Evolutionary conservation across 2,888 invertebrate species (phyloP).

Genomic region (Tupiocoris notatus): DNA sequence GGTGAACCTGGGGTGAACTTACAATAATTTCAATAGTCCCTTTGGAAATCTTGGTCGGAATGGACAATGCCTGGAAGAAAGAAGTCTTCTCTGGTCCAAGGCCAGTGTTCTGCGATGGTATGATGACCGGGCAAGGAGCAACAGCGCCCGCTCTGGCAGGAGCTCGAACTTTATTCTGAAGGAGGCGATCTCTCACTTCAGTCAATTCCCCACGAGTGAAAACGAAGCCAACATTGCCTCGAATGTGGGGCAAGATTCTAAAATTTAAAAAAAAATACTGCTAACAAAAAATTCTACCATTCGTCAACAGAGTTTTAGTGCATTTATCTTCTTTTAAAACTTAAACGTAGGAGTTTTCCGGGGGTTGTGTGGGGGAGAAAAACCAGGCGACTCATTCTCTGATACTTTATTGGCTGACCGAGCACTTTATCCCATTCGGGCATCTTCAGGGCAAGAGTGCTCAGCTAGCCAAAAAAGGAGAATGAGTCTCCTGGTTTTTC

Average conservation of each 20-base stretch:
- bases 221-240: conserved; percentile 97
- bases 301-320: too few species aligned
- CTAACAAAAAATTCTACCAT: too few species aligned
- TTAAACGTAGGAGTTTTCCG: too few species aligned
- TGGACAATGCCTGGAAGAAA: conserved; percentile 99
- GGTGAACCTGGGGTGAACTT: conserved; percentile 53
- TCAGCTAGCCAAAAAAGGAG: too few species aligned
- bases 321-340: too few species aligned
- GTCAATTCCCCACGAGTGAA: conserved; percentile 95
- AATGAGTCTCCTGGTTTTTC: too few species aligned
- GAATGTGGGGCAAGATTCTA: conserved; percentile 86
- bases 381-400: too few species aligned
- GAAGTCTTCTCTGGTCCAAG: conserved; percentile 99
- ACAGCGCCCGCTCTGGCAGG: conserved; percentile 97
- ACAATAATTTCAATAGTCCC: conserved; percentile 99
- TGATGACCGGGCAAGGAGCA: conserved; percentile 91
- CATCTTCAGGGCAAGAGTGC: too few species aligned
- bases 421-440: too few species aligned
- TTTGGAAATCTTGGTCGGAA: conserved; percentile 99
- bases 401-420: too few species aligned
- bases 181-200: conserved; percentile 85
- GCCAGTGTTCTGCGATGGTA: conserved; percentile 98
- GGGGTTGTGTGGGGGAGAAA: too few species aligned
- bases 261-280: conserved; percentile 46
- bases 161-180: conserved; percentile 96